Evolutionary conservation across 35 echinoderm and acorn worm genomes (phyloP).

Genomic region (Strongylocentrotus purpuratus): DNA sequence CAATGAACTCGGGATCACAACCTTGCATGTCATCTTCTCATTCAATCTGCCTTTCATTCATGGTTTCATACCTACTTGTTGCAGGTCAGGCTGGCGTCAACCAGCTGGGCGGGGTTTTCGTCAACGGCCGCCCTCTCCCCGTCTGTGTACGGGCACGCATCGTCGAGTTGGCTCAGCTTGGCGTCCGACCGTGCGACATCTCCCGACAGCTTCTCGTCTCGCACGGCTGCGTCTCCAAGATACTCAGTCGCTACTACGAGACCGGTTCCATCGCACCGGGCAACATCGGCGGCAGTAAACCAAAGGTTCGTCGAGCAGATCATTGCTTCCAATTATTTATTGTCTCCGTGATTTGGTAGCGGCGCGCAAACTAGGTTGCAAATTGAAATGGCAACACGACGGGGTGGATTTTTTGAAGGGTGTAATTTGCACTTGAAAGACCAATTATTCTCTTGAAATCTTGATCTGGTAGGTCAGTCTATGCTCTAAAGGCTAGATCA

Average conservation of each 20-base stretch:
- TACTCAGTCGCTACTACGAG: constrained; percentile 95
- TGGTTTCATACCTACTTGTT: neutral
- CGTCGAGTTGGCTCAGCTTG: constrained; percentile 89
- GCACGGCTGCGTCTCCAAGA: constrained; percentile 95
- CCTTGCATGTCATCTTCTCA: neutral
- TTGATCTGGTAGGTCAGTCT: no score
- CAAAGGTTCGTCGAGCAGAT: constrained; percentile 71
- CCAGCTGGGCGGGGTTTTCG: constrained; percentile 94
- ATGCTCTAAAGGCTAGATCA: no score
- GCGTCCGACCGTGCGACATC: constrained; percentile 91
- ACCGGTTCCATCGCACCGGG: constrained; percentile 97
- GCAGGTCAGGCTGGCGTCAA: constrained; percentile 94
- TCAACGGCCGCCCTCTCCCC: constrained; percentile 91
- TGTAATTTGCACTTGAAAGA: neutral
- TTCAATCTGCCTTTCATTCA: neutral
- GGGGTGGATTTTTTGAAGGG: neutral
- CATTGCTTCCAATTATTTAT: constrained; percentile 12
- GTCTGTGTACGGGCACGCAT: constrained; percentile 93
- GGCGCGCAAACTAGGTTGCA: neutral
- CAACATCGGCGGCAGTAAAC: constrained; percentile 96
- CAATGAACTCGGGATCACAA: neutral
- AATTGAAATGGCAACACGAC: neutral
- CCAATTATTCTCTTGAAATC: no score
- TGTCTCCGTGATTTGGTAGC: neutral
- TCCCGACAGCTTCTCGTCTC: constrained; percentile 91